A percentile compares a stretch with the other conserved stretches of the same genome.
These are phyloP conservation scores for Danio rerio DNA, from an alignment of 2,113 vertebrate species.

Conservation along the genomic window GRCz12tu NC_133193.1:16246501-16247000, in stretches of 20 bases:
- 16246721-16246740: background rate
- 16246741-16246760: background rate
- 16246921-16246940: constrained; percentile 96
- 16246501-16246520: too few relatives aligned
- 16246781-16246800: background rate
- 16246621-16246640: too few relatives aligned
- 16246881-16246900: constrained; percentile 96
- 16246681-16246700: background rate
- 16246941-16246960: constrained; percentile 95
- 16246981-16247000: constrained; percentile 95
- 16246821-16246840: background rate
- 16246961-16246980: constrained; percentile 96
- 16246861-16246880: background rate
- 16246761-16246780: background rate
- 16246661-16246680: too few relatives aligned
- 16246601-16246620: too few relatives aligned
- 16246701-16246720: background rate
- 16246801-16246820: background rate
- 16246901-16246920: constrained; percentile 96
- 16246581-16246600: too few relatives aligned
- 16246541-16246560: too few relatives aligned
- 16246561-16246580: too few relatives aligned
- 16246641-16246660: too few relatives aligned
- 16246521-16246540: too few relatives aligned
- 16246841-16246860: background rate